A percentile compares a stretch with the other conserved stretches of the same genome.
These are phyloP conservation scores for Cathartes aura DNA, from an alignment of 2,113 vertebrate genomes.

Conservation along the genomic window DNA sequence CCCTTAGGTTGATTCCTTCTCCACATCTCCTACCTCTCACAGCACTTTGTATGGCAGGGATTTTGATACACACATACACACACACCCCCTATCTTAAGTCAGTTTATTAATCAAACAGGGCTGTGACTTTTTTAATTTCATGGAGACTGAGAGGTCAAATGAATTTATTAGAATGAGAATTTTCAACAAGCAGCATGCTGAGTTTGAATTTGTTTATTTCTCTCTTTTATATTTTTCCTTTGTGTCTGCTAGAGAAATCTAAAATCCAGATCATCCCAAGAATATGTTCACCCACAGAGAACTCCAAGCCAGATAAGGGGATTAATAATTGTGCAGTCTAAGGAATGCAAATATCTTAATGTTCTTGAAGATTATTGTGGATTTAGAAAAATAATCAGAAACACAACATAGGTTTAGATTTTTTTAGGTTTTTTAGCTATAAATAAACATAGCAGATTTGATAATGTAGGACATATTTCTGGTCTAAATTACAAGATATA, in stretches of 20 bases:
- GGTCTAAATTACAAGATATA: constrained; percentile 3
- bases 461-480: background rate
- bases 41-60: background rate
- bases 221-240: constrained; percentile 18
- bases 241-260: constrained; percentile 15
- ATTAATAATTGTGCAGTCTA: constrained; percentile 73
- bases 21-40: background rate
- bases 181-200: constrained; percentile 17
- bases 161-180: constrained; percentile 36
- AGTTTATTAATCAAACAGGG: background rate
- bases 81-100: background rate
- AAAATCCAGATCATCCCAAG: constrained; percentile 68
- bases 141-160: background rate
- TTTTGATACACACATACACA: background rate
- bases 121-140: constrained; percentile 39
- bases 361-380: constrained; percentile 73
- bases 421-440: constrained; percentile 17
- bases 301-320: constrained; percentile 66
- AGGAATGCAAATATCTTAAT: constrained; percentile 72
- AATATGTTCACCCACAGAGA: constrained; percentile 66
- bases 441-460: constrained; percentile 55
- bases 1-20: background rate
- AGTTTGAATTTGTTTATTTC: constrained; percentile 23
- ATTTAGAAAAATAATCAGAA: constrained; percentile 78
- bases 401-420: constrained; percentile 56